Percentiles rank a stretch among this genome's conserved stretches.
Conservation (phyloP, 2,888 invertebrate genomes). For the Spilarctia lutea region DNA sequence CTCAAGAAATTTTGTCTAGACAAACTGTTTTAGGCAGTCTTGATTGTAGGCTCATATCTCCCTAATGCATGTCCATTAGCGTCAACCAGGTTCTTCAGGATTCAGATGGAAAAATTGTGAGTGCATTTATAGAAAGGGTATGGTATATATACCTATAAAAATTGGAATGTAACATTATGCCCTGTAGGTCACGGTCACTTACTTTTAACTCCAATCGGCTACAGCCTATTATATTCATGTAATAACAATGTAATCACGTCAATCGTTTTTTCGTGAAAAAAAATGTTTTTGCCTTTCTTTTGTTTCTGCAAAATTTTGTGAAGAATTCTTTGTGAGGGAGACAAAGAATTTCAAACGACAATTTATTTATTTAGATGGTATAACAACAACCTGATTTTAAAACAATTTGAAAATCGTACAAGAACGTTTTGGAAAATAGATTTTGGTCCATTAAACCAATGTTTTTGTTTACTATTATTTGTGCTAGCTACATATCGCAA, state of each 20-base stretch:
- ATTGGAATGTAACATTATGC: neutral
- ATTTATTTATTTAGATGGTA: too few species aligned
- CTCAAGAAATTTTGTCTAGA: slow-evolving; percentile 23
- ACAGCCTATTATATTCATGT: neutral
- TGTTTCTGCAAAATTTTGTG: too few species aligned
- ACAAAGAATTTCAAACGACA: too few species aligned
- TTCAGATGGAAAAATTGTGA: neutral
- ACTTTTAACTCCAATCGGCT: neutral
- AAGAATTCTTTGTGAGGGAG: neutral
- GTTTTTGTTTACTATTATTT: neutral
- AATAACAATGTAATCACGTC: too few species aligned
- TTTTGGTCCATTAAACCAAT: too few species aligned
- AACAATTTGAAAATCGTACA: too few species aligned
- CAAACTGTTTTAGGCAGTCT: slow-evolving; percentile 11
- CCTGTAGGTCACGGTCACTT: neutral
- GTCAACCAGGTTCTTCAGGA: neutral
- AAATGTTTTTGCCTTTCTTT: too few species aligned
- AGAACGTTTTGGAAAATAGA: too few species aligned
- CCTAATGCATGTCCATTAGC: too few species aligned
- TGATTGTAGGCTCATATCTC: slow-evolving; percentile 5
- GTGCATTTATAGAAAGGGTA: neutral
- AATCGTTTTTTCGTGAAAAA: too few species aligned
- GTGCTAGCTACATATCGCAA: neutral
- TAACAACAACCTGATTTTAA: too few species aligned
- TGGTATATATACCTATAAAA: too few species aligned